phyloP scores from a whole-genome alignment of 2,113 vertebrate species.

The Gorilla gorilla region DNA sequence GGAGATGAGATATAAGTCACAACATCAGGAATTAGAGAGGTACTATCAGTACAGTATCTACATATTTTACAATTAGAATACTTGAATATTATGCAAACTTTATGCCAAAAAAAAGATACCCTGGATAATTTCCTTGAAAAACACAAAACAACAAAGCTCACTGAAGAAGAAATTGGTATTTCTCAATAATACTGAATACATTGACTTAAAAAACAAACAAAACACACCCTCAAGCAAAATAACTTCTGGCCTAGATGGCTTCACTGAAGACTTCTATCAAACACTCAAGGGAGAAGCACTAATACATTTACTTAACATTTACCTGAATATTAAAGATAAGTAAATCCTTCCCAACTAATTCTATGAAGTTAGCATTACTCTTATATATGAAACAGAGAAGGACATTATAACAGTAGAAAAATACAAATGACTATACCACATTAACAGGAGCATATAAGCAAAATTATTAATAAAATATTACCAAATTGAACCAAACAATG shows the following conservation, averaged over 20 bases:
- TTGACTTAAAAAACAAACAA: background rate
- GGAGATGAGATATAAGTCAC: background rate
- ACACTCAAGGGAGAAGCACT: background rate
- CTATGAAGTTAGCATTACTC: background rate
- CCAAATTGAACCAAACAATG: background rate
- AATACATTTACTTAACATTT: background rate
- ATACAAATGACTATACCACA: background rate
- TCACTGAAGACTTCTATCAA: background rate
- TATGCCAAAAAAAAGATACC: background rate
- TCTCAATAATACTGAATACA: background rate
- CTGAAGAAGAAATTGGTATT: background rate
- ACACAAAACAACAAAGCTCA: background rate
- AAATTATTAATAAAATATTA: background rate
- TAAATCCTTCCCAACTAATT: background rate
- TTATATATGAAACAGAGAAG: background rate
- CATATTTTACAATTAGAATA: background rate
- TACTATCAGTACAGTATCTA: background rate
- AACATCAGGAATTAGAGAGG: background rate
- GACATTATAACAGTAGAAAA: background rate
- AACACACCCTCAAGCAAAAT: background rate
- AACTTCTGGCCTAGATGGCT: background rate
- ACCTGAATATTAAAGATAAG: background rate
- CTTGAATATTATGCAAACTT: background rate
- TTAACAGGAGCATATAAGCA: background rate
- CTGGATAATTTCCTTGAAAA: background rate